Evolutionary conservation across 2,113 vertebrate genomes (phyloP), one percentile per base, ranked within the genome.

Genomic region (Hydrolagus affinis): DNA sequence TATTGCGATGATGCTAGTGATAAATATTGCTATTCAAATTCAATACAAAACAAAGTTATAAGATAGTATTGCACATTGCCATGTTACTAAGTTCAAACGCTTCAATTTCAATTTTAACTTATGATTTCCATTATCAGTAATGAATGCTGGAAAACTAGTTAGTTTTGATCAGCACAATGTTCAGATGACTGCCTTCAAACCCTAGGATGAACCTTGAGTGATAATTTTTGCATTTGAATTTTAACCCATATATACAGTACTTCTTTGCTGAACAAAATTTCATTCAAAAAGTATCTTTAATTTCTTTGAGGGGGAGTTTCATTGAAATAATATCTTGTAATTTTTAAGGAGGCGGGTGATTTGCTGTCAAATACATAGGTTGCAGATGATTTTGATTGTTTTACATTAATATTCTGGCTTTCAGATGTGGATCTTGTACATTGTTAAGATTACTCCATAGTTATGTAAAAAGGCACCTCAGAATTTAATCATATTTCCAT

Each of bases 401-500:
- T 77, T 80, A 80, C 25, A 14, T 80, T 64, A 30, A 44, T 44
- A 44, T 6, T 44, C 6, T 44, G 6, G 44, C 44, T 44, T 44
- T 44, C 44, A 44, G 44, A 1, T 44, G 44, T 44, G 44, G 44
- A 44, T 44, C 77, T 64, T 64, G 59, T 83, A 17, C 4, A 28
- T 83, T 83, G 64, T 83, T 17, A 21, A 75, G 17, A 30, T 75
- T 10, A n/a, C 32, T 19, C 17, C 32, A 75, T 57, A 21, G 15
- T 66, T 32, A 83, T 64, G 25, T 25, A 68, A 68, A 62, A 25
- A 30, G 32, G 32, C 8, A 21, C 15, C 59, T 21, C 62, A 32
- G 25, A 66, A 83, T 62, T 64, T 2, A 68, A 28, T 83, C 78
- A 25, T 28, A 83, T 68, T 83, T 83, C 30, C 60, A 83, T 83